Evolutionary conservation across 2,888 invertebrate genomes (phyloP).

Genomic region (Hermaeophaga mercurialis): DNA sequence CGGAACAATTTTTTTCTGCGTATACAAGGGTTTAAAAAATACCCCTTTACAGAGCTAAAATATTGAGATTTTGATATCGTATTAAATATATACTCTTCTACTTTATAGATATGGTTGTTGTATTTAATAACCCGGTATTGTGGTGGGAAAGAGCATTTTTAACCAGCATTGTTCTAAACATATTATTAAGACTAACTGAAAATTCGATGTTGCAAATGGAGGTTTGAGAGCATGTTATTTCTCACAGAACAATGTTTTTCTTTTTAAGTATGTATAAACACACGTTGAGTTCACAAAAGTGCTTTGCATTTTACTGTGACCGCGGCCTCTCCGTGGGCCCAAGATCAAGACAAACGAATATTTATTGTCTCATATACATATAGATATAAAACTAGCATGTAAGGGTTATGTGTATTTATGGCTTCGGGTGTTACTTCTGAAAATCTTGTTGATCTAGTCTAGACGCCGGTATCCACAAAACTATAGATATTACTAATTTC

Average conservation of each 20-base stretch:
- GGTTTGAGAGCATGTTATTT: background rate
- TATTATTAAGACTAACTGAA: no score
- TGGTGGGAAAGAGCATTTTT: no score
- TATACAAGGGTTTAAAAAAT: no score
- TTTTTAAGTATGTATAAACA: background rate
- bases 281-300: slow-evolving; percentile 6
- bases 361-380: slow-evolving; percentile 21
- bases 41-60: no score
- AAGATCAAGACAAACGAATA: slow-evolving; percentile 19
- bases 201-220: no score
- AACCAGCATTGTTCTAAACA: no score
- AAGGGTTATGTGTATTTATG: slow-evolving; percentile 21
- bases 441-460: background rate
- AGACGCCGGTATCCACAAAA: background rate
- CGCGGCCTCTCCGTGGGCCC: slow-evolving; percentile 1
- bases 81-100: no score
- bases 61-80: no score
- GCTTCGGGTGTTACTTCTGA: slow-evolving; percentile 7
- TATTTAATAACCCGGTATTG: no score
- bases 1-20: no score
- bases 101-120: no score
- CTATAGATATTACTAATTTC: no score
- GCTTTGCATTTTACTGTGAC: slow-evolving; percentile 13
- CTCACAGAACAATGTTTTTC: background rate
- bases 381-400: slow-evolving; percentile 19